Base-by-base conservation (phyloP, 37 sponge, comb jelly and placozoan genomes). In the Beroe forskalii region DNA sequence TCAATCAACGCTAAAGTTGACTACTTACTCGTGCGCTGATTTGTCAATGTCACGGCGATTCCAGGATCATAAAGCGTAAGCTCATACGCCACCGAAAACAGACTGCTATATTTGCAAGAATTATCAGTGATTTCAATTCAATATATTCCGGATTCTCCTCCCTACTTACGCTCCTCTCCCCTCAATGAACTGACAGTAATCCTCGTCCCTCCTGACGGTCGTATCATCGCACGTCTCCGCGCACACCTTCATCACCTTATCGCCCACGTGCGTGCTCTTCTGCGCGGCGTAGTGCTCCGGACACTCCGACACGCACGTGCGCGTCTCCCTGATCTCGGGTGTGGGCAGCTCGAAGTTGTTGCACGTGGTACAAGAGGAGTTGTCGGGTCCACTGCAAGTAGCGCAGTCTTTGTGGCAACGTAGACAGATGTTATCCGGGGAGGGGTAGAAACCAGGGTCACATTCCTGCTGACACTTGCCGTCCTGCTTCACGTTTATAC, bases 271-370 rank as follows among this genome's bases (percentile, higher is more conserved):
- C 23, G 28, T 23, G 66, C 17, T 55, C 60, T 19, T 55, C 17
- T 17, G n/a, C n/a, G n/a, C n/a, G 14, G 66, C 20, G 66, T 72
- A 72, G 19, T 72, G 22, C 9, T 36, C 40, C 1, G 75, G 75
- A 20, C 75, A 72, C 75, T 72, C 38, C 4, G 4, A 35, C 4
- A 72, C 75, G 38, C 75, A 72, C 3, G 40, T 72, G 22, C 75
- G 23, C 14, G 75, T 72, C 75, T 35, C 38, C 14, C 33, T 36
- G 6, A 72, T 36, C 40, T 36, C 75, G 33, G 75, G 19, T 3
- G 75, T 8, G 40, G 40, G 40, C 40, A 72, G 37, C 75, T 72
- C 75, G 75, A 38, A 72, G 37, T 72, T 72, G 9, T 32, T 32
- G 39, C 75, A 72, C 36, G 40, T 1, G 9, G 75, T 72, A 72